A percentile compares a stretch with the other conserved stretches of the same genome.
These are phyloP conservation scores for Pelecanus crispus DNA, from an alignment of 2,113 vertebrate genomes.

Conservation along the genomic window DNA sequence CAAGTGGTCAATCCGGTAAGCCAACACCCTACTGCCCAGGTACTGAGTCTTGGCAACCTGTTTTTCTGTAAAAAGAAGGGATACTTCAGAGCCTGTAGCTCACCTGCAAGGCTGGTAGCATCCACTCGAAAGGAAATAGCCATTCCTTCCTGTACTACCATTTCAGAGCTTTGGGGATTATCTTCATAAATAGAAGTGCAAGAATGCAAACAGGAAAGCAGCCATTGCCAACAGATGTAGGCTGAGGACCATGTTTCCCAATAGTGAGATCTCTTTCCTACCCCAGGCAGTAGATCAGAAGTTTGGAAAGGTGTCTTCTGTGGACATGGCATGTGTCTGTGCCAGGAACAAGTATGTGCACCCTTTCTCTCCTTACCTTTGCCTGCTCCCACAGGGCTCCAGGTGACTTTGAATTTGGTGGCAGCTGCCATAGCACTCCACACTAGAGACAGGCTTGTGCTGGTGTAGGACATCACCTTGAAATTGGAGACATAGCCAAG, in stretches of 20 bases:
- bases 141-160: not conserved
- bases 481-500: constrained; percentile 85
- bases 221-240: accelerated
- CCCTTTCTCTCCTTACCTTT: constrained; percentile 11
- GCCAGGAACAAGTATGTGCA: not conserved
- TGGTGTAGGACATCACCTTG: constrained; percentile 79
- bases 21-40: constrained; percentile 68
- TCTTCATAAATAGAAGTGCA: not conserved
- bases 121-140: not conserved
- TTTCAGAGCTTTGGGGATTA: not conserved
- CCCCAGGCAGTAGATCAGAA: not conserved
- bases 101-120: not conserved
- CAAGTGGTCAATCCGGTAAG: constrained; percentile 69
- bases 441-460: constrained; percentile 73
- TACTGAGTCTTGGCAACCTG: constrained; percentile 65
- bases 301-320: not conserved
- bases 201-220: not conserved
- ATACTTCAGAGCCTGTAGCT: not conserved
- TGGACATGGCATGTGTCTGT: not conserved
- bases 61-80: constrained; percentile 49
- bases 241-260: not conserved
- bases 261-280: not conserved
- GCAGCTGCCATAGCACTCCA: constrained; percentile 84
- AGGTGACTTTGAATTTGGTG: constrained; percentile 84
- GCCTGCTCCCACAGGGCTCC: constrained; percentile 58